Base-by-base conservation (phyloP, 2,888 invertebrate genomes). In the Caenorhabditis wallacei region DNA sequence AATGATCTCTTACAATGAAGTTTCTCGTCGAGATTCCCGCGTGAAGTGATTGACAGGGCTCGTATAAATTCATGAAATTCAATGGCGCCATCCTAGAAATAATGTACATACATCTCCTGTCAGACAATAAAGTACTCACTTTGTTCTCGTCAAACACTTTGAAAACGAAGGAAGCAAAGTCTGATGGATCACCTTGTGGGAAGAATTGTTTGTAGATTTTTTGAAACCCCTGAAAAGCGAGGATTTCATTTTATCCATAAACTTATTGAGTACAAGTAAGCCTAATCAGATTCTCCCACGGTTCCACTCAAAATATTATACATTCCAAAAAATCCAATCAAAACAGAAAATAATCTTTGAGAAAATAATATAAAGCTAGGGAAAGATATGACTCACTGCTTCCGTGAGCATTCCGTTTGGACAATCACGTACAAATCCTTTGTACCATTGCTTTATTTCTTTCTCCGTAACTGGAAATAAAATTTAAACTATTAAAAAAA, bases 181-280 rank as follows among this genome's bases (percentile, higher is more conserved):
- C 98, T 92, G 97, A 96, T 54, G 98, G 98, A 94, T 99, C 98
- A 88, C 98, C 98, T 94, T 98, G 96, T 71, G 98, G 98, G 93
- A 99, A 98, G 94, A 99, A 98, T 94, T 98, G 98, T 94, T 97
- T 97, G 94, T 99, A 98, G 93, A 98, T 99, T 94, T 96, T 97
- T 93, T 97, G 97, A 94, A 99, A 98, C 91, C 98, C 98, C 97
- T 97, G 94, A 76, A 69, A 56, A 0, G 10, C 30, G 8, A 30
- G 8, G 4, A 30, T 8, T 30, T 30, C 8, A 5, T 30, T 30
- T 30, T 30, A 3, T 30, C n/a, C n/a, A n/a, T n/a, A n/a, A n/a
- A n/a, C n/a, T n/a, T n/a, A 8, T 8, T 30, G 30, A 30, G 4
- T 30, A 22, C 24, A 24, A 26, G 46, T 22, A 11, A 7, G 35